Conservation (phyloP, 2,888 invertebrate genomes). For the Cryptophagus acutangulus region DNA sequence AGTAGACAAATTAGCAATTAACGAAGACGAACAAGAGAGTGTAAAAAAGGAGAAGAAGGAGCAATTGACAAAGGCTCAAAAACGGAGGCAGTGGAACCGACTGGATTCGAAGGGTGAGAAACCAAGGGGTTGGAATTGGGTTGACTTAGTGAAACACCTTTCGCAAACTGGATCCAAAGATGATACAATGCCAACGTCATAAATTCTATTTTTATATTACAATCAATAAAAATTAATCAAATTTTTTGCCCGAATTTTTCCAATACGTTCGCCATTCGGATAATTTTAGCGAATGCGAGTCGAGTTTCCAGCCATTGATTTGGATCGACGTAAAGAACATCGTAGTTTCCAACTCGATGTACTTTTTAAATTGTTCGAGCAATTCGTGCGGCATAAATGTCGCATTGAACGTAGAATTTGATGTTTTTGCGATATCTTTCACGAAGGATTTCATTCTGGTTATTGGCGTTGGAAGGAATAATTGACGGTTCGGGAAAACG, state of each 20-base stretch:
- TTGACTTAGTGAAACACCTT: conserved; percentile 92
- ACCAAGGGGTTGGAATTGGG: conserved; percentile 91
- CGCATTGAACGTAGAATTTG: too few relatives aligned
- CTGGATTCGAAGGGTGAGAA: conserved; percentile 76
- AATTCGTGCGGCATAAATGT: conserved; percentile 33
- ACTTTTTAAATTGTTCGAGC: conserved; percentile 37
- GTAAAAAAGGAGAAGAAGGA: conserved; percentile 68
- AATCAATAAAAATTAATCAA: too few relatives aligned
- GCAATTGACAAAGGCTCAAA: conserved; percentile 87
- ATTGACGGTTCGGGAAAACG: conserved; percentile 38
- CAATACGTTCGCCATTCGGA: conserved; percentile 43
- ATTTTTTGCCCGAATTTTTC: conserved; percentile 19
- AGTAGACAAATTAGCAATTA: conserved; percentile 54
- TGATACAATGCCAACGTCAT: conserved; percentile 33
- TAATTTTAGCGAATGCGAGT: conserved; percentile 40
- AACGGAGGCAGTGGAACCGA: conserved; percentile 80
- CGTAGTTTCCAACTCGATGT: conserved; percentile 33
- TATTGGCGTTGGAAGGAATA: conserved; percentile 40
- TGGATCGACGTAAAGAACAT: conserved; percentile 43
- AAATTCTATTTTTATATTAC: conserved; percentile 3
- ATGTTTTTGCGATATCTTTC: conserved; percentile 35
- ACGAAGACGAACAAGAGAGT: conserved; percentile 18
- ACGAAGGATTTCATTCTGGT: conserved; percentile 38
- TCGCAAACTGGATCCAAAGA: conserved; percentile 68
- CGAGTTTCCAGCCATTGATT: conserved; percentile 45